Conservation (phyloP, 2,113 vertebrate species). For the Thunnus thynnus region DNA sequence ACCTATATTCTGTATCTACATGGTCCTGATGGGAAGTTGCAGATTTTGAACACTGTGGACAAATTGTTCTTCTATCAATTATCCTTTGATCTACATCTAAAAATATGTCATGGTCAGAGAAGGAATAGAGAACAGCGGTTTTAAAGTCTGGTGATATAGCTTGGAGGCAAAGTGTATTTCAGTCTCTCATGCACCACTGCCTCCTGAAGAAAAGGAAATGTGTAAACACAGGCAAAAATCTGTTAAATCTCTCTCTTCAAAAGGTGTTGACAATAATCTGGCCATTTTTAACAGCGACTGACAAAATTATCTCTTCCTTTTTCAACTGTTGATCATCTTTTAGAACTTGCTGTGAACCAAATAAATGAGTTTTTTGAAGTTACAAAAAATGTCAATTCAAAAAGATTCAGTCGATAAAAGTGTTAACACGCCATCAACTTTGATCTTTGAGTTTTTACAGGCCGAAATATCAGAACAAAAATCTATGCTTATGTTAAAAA, state of each 20-base stretch:
- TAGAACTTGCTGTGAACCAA: background rate
- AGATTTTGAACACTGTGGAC: constrained; percentile 12
- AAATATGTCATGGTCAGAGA: constrained; percentile 3
- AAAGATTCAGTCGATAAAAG: background rate
- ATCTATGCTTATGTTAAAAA: background rate
- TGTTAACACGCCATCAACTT: background rate
- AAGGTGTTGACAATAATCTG: background rate
- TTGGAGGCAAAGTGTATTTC: constrained; percentile 50
- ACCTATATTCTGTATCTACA: background rate
- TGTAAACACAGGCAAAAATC: constrained; percentile 25
- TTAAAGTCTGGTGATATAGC: constrained; percentile 34
- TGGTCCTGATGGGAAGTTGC: background rate
- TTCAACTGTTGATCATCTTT: background rate
- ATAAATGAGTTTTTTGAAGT: background rate
- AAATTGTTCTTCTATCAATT: constrained; percentile 40
- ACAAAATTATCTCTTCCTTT: background rate
- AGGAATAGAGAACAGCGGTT: constrained; percentile 11
- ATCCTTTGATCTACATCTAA: constrained; percentile 38
- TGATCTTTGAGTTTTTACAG: background rate
- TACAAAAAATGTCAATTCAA: background rate
- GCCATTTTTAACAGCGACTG: background rate
- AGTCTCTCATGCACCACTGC: constrained; percentile 39
- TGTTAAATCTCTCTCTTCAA: background rate
- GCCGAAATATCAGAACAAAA: background rate
- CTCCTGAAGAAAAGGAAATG: constrained; percentile 7